phyloP scores from a whole-genome alignment of 1,140 invertebrate genomes.

The Carcinoscorpius rotundicauda region DNA sequence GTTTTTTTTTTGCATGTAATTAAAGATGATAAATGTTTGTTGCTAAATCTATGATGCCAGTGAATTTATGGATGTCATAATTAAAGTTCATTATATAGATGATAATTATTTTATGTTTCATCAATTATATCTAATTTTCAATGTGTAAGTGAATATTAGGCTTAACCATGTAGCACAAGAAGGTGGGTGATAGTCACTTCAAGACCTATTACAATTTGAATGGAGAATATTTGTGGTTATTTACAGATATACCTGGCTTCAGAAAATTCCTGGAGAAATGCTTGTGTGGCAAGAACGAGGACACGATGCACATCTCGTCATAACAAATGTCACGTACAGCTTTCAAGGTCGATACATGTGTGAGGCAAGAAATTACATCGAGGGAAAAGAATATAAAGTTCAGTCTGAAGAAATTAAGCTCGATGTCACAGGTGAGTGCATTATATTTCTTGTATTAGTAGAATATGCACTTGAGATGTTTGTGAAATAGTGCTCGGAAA shows the following conservation, averaged over 20 bases:
- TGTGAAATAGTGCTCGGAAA: neutral
- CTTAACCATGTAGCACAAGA: too few species aligned
- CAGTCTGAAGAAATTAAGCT: constrained; percentile 21
- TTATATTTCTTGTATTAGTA: neutral
- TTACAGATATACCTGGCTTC: constrained; percentile 21
- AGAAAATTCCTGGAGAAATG: constrained; percentile 14
- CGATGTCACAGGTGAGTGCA: constrained; percentile 22
- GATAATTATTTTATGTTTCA: too few species aligned
- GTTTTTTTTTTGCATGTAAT: too few species aligned
- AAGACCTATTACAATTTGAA: too few species aligned
- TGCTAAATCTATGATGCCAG: too few species aligned
- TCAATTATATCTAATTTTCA: too few species aligned
- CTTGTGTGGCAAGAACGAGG: constrained; percentile 19
- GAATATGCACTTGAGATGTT: neutral
- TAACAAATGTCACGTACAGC: constrained; percentile 20
- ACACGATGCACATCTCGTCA: constrained; percentile 19
- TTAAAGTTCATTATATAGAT: too few species aligned
- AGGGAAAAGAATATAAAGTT: constrained; percentile 14
- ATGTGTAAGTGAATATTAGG: too few species aligned
- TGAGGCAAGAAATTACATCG: constrained; percentile 24
- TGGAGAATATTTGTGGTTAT: neutral
- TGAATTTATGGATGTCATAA: too few species aligned
- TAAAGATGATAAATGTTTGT: too few species aligned
- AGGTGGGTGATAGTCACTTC: too few species aligned
- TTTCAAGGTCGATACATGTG: constrained; percentile 25